phyloP scores from a whole-genome alignment of 2,888 invertebrate species.

The Pimpla rufipes region DNA sequence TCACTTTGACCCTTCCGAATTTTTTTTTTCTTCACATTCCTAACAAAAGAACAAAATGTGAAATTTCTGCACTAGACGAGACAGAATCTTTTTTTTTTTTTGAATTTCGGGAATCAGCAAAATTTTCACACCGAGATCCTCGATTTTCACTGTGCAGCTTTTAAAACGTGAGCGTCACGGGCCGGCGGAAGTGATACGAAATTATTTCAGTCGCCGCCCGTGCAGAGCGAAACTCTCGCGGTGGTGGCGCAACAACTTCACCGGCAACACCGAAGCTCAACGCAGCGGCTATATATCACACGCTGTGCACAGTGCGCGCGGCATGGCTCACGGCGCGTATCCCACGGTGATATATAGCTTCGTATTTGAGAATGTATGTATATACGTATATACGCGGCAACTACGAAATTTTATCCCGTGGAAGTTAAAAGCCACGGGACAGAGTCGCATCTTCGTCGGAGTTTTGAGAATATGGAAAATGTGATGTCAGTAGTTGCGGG shows the following conservation, averaged over 20 bases:
- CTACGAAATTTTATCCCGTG: neutral
- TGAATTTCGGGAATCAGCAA: too few species aligned
- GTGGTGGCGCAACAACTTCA: neutral
- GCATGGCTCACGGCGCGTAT: neutral
- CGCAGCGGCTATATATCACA: slow-evolving; percentile 8
- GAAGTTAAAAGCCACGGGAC: slow-evolving; percentile 1
- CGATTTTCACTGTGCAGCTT: too few species aligned
- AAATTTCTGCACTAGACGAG: neutral
- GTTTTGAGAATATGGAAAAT: neutral
- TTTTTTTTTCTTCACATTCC: neutral
- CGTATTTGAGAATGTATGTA: neutral
- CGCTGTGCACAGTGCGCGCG: neutral
- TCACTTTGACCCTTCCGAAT: too few species aligned
- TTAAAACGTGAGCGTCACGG: neutral
- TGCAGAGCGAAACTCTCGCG: neutral
- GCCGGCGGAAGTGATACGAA: slow-evolving; percentile 24
- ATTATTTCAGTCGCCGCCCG: slow-evolving; percentile 46
- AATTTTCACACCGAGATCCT: too few species aligned
- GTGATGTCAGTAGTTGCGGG: neutral
- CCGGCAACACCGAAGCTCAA: neutral
- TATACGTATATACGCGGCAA: too few species aligned
- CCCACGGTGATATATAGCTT: slow-evolving; percentile 7
- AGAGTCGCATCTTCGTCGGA: neutral
- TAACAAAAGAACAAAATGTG: neutral
- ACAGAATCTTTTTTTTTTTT: too few species aligned